phyloP scores from a whole-genome alignment of 2,797 vertebrate species.

The Serranus cabrilla region DNA sequence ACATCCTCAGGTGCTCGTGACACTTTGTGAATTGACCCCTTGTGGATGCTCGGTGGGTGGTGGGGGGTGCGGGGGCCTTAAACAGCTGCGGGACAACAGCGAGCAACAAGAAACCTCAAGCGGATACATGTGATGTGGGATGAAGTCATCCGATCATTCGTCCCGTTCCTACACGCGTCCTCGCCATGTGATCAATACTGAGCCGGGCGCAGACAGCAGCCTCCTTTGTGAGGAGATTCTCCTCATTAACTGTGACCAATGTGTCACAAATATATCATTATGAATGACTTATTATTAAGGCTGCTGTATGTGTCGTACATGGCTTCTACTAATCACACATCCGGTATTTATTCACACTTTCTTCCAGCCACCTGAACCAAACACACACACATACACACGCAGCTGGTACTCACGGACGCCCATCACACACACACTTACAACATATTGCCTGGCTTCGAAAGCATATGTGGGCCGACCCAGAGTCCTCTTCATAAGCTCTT shows the following conservation, averaged over 20 bases:
- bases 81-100: slow-evolving; percentile 80
- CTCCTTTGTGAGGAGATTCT: slow-evolving; percentile 79
- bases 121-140: slow-evolving; percentile 80
- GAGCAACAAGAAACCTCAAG: slow-evolving; percentile 59
- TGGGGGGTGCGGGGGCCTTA: slow-evolving; percentile 73
- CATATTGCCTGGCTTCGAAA: slow-evolving; percentile 96
- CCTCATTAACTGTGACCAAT: slow-evolving; percentile 31
- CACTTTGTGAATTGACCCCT: slow-evolving; percentile 85
- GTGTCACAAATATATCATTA: slow-evolving; percentile 20
- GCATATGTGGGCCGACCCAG: slow-evolving; percentile 96
- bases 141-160: slow-evolving; percentile 84
- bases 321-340: slow-evolving; percentile 76
- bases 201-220: slow-evolving; percentile 88
- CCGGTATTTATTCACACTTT: slow-evolving; percentile 72
- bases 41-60: slow-evolving; percentile 61
- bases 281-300: slow-evolving; percentile 73
- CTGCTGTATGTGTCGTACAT: slow-evolving; percentile 85
- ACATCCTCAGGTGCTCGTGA: slow-evolving; percentile 74
- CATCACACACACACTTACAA: slow-evolving; percentile 91
- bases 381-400: slow-evolving; percentile 31
- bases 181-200: slow-evolving; percentile 75
- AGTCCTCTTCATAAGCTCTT: slow-evolving; percentile 99
- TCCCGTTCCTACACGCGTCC: slow-evolving; percentile 47
- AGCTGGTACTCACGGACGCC: slow-evolving; percentile 34
- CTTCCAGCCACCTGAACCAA: not conserved